Conservation (phyloP, 2,888 invertebrate species). For the Tridacna crocea region DNA sequence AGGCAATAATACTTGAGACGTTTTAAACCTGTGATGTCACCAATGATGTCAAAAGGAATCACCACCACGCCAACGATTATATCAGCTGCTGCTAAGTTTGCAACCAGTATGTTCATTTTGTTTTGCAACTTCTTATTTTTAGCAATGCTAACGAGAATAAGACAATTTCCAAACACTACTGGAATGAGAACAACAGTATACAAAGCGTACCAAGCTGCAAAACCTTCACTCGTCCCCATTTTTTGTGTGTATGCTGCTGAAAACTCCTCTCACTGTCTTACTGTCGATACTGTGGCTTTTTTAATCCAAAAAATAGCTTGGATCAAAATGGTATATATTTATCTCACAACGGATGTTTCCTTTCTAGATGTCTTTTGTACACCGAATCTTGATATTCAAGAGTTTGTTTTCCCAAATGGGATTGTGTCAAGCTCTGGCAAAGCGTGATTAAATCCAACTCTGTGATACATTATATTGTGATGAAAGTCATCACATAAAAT, state of each 20-base stretch:
- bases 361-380: too few relatives aligned
- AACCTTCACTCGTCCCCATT: conserved; percentile 3
- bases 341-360: too few relatives aligned
- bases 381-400: too few relatives aligned
- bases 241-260: neutral
- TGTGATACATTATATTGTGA: too few relatives aligned
- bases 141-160: conserved; percentile 37
- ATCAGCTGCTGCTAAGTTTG: conserved; percentile 38
- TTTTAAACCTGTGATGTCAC: conserved; percentile 24
- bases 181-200: conserved; percentile 38
- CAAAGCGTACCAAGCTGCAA: conserved; percentile 32
- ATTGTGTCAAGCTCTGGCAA: too few relatives aligned
- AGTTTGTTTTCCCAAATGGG: too few relatives aligned
- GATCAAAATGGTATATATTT: too few relatives aligned
- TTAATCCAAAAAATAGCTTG: too few relatives aligned
- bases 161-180: conserved; percentile 40
- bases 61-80: conserved; percentile 35
- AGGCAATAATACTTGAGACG: conserved; percentile 37
- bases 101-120: conserved; percentile 46
- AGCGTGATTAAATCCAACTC: too few relatives aligned
- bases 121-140: conserved; percentile 31
- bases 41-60: conserved; percentile 35
- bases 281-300: too few relatives aligned
- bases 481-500: too few relatives aligned
- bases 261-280: too few relatives aligned